Base-by-base conservation (phyloP, 2,888 invertebrate species). In the Anticlea derivata region DNA sequence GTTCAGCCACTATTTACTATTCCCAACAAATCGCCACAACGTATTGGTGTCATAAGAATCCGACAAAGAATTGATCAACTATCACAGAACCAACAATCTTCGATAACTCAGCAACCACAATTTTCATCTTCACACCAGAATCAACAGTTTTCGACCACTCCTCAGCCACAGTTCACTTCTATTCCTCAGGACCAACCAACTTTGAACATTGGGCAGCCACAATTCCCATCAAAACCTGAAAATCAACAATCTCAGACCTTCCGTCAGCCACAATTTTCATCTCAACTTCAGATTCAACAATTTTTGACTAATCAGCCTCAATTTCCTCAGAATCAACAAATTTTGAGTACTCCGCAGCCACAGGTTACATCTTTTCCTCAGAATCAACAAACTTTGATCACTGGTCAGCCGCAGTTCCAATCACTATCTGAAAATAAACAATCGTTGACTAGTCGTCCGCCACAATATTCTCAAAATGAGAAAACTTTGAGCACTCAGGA, bases 21-120 rank as follows among this genome's bases (percentile, higher is more conserved):
- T 8, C 23, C 33, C 8, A 58, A 38, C 8, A 55, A 54, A 35
- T 17, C 48, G n/a, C 52, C 54, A 1, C 48, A 27, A 38, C 51
- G 58, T 23, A 52, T 55, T 2, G 60, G 53, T n/a, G 24, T 55
- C 5, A 47, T 56, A 7, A 56, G 38, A 8, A 50, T 58, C 8
- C 47, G 56, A 12, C 50, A 58, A 37, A 34, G 29, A 34, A 31
- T 11, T 17, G 47, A n/a, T 7, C 26, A 30, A 59, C 51, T 5
- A 43, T 41, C 7, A 26, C 52, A 7, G 12, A 41, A 34, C 7
- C 38, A 12, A 23, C 50, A 26, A 24, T 33, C 37, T 8, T 13
- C 7, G 0, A 50, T 20, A 24, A 38, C 49, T 3, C 31, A 23
- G 5, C 46, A 47, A 8, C 39, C 48, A n/a, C n/a, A n/a, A n/a